phyloP scores from a whole-genome alignment of 1,140 invertebrate species.

The Scaptomyza pallida region DNA sequence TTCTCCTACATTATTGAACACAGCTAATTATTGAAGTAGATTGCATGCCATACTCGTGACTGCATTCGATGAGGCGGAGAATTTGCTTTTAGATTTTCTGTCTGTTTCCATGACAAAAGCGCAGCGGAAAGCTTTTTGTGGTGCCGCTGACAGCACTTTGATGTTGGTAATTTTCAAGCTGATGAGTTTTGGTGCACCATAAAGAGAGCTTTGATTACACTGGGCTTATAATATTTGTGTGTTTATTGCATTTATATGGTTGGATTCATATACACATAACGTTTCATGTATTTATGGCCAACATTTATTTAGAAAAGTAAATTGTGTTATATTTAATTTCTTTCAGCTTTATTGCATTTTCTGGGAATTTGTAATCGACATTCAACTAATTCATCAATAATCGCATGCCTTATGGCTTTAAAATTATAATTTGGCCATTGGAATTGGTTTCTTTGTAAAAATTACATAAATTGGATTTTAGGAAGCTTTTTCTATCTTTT shows the following conservation, averaged over 20 bases:
- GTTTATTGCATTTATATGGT: constrained; percentile 43
- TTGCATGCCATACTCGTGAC: constrained; percentile 26
- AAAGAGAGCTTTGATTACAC: neutral
- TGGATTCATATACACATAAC: neutral
- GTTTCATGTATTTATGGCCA: too few species aligned
- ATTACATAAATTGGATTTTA: too few species aligned
- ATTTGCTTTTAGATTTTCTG: neutral
- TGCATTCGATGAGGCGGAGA: neutral
- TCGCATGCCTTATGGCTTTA: too few species aligned
- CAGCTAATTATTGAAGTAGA: constrained; percentile 52
- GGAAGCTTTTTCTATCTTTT: too few species aligned
- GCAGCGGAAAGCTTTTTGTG: constrained; percentile 22
- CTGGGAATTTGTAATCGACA: neutral
- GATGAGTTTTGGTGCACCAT: constrained; percentile 29
- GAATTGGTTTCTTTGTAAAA: too few species aligned
- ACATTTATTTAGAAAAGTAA: too few species aligned
- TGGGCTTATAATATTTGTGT: constrained; percentile 46
- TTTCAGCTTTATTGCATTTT: neutral
- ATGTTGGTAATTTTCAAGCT: constrained; percentile 50
- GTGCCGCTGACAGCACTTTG: constrained; percentile 56
- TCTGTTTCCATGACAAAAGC: neutral
- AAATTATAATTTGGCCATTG: too few species aligned
- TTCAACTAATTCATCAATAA: neutral
- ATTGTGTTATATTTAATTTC: neutral
- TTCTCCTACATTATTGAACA: constrained; percentile 36